A percentile compares a stretch with the other conserved stretches of the same genome.
phyloP scores from a whole-genome alignment of 2,888 invertebrate species.

The Thera obeliscata region DNA sequence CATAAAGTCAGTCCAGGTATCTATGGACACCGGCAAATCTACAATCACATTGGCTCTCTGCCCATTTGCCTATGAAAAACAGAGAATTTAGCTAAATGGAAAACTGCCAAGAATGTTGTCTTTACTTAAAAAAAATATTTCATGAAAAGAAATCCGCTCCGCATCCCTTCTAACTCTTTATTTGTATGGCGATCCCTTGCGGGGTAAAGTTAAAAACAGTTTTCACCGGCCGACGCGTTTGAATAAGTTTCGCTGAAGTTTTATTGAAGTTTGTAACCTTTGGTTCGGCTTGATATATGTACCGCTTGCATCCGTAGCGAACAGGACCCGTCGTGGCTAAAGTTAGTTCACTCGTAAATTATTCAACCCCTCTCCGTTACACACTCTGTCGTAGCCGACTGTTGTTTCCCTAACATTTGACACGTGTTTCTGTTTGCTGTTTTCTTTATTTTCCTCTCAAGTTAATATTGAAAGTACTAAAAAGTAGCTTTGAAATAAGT shows the following conservation, averaged over 20 bases:
- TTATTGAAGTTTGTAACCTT: slow-evolving; percentile 73
- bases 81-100: slow-evolving; percentile 55
- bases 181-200: slow-evolving; percentile 74
- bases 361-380: slow-evolving; percentile 72
- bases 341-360: slow-evolving; percentile 81
- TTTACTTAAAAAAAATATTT: slow-evolving; percentile 56
- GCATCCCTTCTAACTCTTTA: slow-evolving; percentile 69
- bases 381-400: slow-evolving; percentile 66
- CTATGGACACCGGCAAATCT: slow-evolving; percentile 28
- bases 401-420: slow-evolving; percentile 60
- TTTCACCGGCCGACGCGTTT: slow-evolving; percentile 69
- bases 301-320: slow-evolving; percentile 66
- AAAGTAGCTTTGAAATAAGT: background rate
- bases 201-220: slow-evolving; percentile 81
- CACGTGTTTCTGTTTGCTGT: slow-evolving; percentile 49
- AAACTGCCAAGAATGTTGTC: slow-evolving; percentile 53
- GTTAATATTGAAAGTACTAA: background rate
- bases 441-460: slow-evolving; percentile 19
- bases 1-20: slow-evolving; percentile 28
- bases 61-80: slow-evolving; percentile 50
- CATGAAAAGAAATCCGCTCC: slow-evolving; percentile 65
- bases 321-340: slow-evolving; percentile 65
- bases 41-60: slow-evolving; percentile 52
- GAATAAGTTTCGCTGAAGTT: slow-evolving; percentile 67
- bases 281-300: slow-evolving; percentile 76